These are phyloP conservation scores for Pseudeuparius sepicola DNA, from an alignment of 2,888 invertebrate genomes.

Conservation along the genomic window DNA sequence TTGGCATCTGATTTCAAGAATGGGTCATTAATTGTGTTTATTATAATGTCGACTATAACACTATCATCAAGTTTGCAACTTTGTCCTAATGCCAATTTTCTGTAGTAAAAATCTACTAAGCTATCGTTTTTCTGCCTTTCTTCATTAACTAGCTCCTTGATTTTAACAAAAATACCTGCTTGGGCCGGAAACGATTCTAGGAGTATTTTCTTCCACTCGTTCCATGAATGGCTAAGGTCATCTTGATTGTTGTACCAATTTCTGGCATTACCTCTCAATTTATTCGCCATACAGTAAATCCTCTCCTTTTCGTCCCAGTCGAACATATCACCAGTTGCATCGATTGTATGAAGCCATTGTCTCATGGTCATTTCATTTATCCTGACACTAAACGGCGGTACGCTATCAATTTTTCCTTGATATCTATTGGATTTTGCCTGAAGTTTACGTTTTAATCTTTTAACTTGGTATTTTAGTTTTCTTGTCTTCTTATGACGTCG, in stretches of 20 bases:
- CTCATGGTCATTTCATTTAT: neutral
- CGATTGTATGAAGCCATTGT: conserved; percentile 13
- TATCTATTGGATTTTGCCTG: no score
- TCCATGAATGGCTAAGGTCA: conserved; percentile 6
- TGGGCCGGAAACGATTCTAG: conserved; percentile 7
- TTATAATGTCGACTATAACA: conserved; percentile 10
- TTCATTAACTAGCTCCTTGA: conserved; percentile 7
- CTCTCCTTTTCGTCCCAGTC: conserved; percentile 12
- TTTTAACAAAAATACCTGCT: conserved; percentile 9
- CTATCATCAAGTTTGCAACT: conserved; percentile 12
- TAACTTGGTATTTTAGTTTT: no score
- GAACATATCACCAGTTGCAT: conserved; percentile 14
- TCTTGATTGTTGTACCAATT: conserved; percentile 13
- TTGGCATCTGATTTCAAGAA: conserved; percentile 4
- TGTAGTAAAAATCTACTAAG: conserved; percentile 15
- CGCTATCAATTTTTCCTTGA: neutral
- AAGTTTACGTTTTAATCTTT: no score
- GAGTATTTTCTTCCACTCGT: conserved; percentile 5
- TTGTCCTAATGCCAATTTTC: conserved; percentile 14
- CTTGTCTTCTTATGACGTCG: no score
- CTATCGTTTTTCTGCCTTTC: neutral
- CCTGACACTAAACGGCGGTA: conserved; percentile 2
- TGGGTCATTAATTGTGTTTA: conserved; percentile 7
- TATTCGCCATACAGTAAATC: conserved; percentile 13
- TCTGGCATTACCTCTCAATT: conserved; percentile 9